Base-by-base conservation (phyloP, 2,113 vertebrate genomes). In the Nerophis lumbriciformis region DNA sequence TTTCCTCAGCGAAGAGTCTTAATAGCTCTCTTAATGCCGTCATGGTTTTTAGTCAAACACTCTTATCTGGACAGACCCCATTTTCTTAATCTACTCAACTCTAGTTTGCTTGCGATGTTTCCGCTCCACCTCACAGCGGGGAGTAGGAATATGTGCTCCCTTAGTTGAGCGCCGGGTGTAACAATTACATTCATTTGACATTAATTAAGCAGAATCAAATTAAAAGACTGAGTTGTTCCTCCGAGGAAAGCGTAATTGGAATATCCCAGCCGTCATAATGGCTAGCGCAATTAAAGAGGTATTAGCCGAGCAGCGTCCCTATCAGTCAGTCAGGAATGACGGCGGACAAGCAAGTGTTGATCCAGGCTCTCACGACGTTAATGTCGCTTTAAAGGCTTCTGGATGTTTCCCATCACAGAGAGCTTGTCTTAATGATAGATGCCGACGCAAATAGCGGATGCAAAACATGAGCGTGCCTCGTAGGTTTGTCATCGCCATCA, bases 151-250 rank as follows among this genome's bases (percentile, higher is more conserved):
- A 65, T 63, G 56, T 62, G 53, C 45, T 65, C 61, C 28, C 3
- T 28, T 28, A 28, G 1, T 28, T 28, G 28, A 28, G 28, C 1
- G 28, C 28, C 28, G 28, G 28, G 64, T 85, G 72, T 80, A 66
- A 85, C 83, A 84, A 89, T 85, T 85, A 78, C 21, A 83, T 82
- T 85, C 44, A 80, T 87, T 88, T 84, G 77, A 71, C 73, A 84
- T 79, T 86, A 83, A 88, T 89, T 82, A 87, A 81, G 66, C 19
- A 5, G 71, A 81, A 85, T 86, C 74, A 75, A 86, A 85, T 87
- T 81, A 84, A 56, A 83, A 78, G 71, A 63, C 67, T 60, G 77
- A 78, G 84, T 75, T 65, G 67, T 76, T 82, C 80, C 83, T 85
- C 79, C 38, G 54, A 83, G 78, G 78, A 68, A 76, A 76, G 73